Evolutionary conservation across 2,888 invertebrate species (phyloP), one percentile per base, ranked within the genome.

Genomic region (Agonopterix arenella): DNA sequence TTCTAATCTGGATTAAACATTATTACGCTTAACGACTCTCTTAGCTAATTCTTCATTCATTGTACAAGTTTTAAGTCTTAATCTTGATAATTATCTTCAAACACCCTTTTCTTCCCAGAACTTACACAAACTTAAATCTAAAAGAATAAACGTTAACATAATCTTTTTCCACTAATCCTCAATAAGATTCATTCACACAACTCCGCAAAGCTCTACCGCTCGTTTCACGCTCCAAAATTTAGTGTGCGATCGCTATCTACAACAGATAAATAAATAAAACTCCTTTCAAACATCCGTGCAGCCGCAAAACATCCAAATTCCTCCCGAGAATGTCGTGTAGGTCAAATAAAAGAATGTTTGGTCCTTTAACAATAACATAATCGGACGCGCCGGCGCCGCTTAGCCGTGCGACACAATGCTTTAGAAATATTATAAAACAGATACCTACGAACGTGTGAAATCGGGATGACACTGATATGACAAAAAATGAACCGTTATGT

Each of bases 331-430:
- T 76, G 76, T 76, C 79, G 74, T 77, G 73, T 80, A 77, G 80
- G 76, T 84, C 80, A 82, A 81, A 84, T 84, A 85, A 84, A 85
- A 80, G 84, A 81, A 84, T 79, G 78, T 44, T n/a, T 38, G 69
- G 75, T 71, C 68, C 73, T 76, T 74, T 76, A 77, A 84, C 82
- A 84, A 84, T 84, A 82, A 84, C 83, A 83, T 80, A 81, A 80
- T 83, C 79, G 80, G 78, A 72, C 76, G 80, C 80, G 76, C 78
- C 68, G 83, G 84, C 85, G 85, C 85, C 85, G 79, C 64, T 66
- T 62, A 61, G 85, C 67, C 85, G 82, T 78, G 70, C 72, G 70
- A 69, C 40, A 36, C 47, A 64, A 67, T 48, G 47, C 46, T 11
- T 18, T 42, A 50, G 41, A 70, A 77, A 79, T 79, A 76, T 79